Conservation (phyloP, 2,888 invertebrate genomes). For the Erynnis tages region DNA sequence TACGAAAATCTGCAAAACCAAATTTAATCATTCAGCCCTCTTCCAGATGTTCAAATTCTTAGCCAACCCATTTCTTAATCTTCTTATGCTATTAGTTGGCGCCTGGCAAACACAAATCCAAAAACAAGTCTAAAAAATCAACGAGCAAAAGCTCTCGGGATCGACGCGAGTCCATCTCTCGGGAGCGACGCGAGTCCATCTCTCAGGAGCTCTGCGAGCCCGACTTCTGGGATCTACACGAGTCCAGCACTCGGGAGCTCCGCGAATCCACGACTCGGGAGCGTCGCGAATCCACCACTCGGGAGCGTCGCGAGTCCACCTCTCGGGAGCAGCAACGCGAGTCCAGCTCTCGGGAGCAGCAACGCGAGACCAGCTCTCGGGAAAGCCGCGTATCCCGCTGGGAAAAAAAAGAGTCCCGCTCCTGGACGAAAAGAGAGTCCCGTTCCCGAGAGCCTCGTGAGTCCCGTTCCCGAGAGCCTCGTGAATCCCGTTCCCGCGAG, state of each 20-base stretch:
- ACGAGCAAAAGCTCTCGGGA: constrained; percentile 4
- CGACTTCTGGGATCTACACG: too few relatives aligned
- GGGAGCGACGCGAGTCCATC: not conserved
- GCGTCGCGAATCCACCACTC: not conserved
- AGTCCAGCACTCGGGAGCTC: not conserved
- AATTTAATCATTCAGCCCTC: too few relatives aligned
- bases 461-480: not conserved
- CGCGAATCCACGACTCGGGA: not conserved
- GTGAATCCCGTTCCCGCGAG: not conserved
- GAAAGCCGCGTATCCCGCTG: too few relatives aligned
- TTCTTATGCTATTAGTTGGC: constrained; percentile 21
- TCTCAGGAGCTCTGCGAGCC: not conserved
- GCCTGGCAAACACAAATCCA: constrained; percentile 15
- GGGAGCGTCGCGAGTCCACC: not conserved
- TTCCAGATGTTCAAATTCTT: too few relatives aligned
- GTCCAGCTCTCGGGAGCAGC: not conserved
- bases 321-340: not conserved
- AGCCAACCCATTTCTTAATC: not conserved
- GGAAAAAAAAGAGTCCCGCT: not conserved
- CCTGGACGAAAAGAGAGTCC: not conserved
- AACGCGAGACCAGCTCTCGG: not conserved
- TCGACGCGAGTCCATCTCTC: not conserved
- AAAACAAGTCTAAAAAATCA: constrained; percentile 18
- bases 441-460: not conserved
- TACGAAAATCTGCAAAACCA: too few relatives aligned